These are phyloP conservation scores for Eubasilissa regina DNA, from an alignment of 1,140 invertebrate genomes.

Conservation along the genomic window DNA sequence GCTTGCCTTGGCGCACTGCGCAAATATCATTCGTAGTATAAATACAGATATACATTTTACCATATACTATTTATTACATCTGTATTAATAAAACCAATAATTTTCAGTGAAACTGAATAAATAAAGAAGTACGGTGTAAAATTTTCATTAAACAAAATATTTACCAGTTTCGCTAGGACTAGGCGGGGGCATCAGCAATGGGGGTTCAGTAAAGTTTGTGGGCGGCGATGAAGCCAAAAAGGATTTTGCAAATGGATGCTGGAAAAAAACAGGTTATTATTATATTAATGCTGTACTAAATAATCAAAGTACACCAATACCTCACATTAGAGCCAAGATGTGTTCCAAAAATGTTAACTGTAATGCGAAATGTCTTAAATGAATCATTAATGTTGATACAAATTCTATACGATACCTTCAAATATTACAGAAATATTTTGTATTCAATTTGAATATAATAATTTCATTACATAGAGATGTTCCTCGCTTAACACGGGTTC, in stretches of 20 bases:
- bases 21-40: neutral
- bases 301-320: no score
- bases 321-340: no score
- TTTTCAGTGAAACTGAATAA: neutral
- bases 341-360: no score
- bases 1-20: slow-evolving; percentile 29
- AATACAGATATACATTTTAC: neutral
- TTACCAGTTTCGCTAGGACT: slow-evolving; percentile 43
- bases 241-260: slow-evolving; percentile 43
- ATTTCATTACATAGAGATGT: no score
- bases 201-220: neutral
- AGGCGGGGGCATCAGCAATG: neutral
- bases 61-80: neutral
- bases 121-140: neutral
- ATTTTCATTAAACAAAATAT: neutral
- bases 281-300: no score
- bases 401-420: no score
- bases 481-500: no score
- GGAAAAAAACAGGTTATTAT: slow-evolving; percentile 40
- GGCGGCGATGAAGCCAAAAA: slow-evolving; percentile 47
- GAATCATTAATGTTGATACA: no score
- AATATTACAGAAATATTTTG: no score
- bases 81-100: neutral
- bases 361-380: no score
- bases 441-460: no score